Conservation (phyloP, 2,888 invertebrate species). For the Melanargia galathea region DNA sequence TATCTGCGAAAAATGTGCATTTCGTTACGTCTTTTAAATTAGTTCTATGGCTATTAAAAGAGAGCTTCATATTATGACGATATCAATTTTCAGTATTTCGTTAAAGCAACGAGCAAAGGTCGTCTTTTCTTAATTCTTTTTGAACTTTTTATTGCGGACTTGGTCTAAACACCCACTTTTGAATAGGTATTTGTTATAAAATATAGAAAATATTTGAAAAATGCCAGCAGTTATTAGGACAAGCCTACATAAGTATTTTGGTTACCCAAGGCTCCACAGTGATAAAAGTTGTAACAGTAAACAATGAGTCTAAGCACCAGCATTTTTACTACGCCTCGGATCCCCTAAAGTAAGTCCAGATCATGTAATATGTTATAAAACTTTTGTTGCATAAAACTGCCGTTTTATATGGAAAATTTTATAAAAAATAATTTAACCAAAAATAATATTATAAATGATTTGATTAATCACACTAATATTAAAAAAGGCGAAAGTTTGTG, state of each 20-base stretch:
- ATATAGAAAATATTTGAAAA: no score
- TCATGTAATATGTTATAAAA: no score
- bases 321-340: not conserved
- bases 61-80: not conserved
- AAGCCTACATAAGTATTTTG: not conserved
- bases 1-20: not conserved
- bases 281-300: not conserved
- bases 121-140: not conserved
- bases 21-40: not conserved
- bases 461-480: no score
- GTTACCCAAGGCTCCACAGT: slow-evolving; percentile 1
- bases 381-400: no score
- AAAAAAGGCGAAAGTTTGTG: no score
- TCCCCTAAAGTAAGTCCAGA: not conserved
- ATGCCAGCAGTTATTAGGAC: not conserved
- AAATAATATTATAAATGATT: no score
- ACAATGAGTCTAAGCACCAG: slow-evolving; percentile 1
- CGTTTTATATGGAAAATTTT: no score
- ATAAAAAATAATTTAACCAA: no score
- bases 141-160: not conserved
- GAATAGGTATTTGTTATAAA: not conserved
- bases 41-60: not conserved
- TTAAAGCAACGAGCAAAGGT: not conserved
- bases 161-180: not conserved
- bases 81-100: slow-evolving; percentile 7